A percentile compares a stretch with the other conserved stretches of the same genome.
Evolutionary conservation across 2,888 invertebrate species (phyloP).

Genomic region (Seira ritae): DNA sequence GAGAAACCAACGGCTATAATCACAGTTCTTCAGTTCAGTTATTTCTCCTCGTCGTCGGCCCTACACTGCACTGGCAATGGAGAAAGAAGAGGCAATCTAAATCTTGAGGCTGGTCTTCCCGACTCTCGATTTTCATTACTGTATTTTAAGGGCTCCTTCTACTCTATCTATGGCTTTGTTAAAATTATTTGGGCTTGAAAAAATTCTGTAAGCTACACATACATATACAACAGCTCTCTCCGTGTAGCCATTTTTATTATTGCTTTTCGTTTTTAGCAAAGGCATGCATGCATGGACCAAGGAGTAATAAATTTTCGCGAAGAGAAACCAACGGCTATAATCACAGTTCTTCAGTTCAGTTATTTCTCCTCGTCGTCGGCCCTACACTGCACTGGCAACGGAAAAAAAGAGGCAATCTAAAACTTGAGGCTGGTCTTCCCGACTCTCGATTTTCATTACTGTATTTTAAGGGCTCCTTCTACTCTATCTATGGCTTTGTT

Average conservation of each 20-base stretch:
- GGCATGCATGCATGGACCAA: slow-evolving; percentile 34
- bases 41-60: no score
- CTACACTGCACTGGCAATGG: no score
- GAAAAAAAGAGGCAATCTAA: slow-evolving; percentile 43
- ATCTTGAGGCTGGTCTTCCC: slow-evolving; percentile 33
- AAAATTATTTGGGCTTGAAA: no score
- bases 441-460: slow-evolving; percentile 40
- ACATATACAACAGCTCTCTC: not conserved
- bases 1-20: slow-evolving; percentile 54
- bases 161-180: no score
- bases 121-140: slow-evolving; percentile 40
- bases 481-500: no score
- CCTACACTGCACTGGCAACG: no score
- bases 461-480: slow-evolving; percentile 45
- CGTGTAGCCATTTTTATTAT: slow-evolving; percentile 19
- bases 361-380: no score
- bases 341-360: slow-evolving; percentile 53
- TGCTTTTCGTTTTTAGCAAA: slow-evolving; percentile 10
- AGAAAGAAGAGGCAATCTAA: slow-evolving; percentile 42
- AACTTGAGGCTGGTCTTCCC: slow-evolving; percentile 34
- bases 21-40: slow-evolving; percentile 51
- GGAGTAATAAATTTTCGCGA: slow-evolving; percentile 48
- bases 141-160: slow-evolving; percentile 45
- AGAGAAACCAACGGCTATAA: slow-evolving; percentile 50
- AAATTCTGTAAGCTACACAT: no score